Percentiles rank a stretch among this genome's conserved stretches.
Evolutionary conservation across 1,140 invertebrate species (phyloP).

Genomic region (Pogonognathellus flavescens): DNA sequence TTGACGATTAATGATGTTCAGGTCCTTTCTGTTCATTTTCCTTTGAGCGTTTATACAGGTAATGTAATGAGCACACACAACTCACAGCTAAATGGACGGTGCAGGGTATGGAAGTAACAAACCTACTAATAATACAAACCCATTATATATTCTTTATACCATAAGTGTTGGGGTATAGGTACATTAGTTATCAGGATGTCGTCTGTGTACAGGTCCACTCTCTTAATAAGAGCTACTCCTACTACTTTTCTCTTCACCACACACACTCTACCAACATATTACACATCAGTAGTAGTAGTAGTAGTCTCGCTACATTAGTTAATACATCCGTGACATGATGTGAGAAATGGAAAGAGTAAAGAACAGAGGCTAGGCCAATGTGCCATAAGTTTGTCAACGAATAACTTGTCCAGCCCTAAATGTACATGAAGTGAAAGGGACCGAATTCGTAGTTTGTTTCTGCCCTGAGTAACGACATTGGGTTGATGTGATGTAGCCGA

Average conservation of each 20-base stretch:
- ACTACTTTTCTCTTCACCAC: background rate
- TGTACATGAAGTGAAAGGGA: conserved; percentile 6
- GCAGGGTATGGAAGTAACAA: background rate
- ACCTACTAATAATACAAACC: too few species aligned
- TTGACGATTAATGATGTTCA: conserved; percentile 64
- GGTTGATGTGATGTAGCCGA: conserved; percentile 12
- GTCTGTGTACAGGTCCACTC: too few species aligned
- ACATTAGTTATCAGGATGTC: too few species aligned
- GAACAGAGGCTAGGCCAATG: background rate
- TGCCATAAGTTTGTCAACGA: conserved; percentile 41
- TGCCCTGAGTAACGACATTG: conserved; percentile 7
- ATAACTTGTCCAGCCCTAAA: conserved; percentile 24
- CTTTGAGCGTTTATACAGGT: conserved; percentile 15
- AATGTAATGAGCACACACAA: conserved; percentile 15
- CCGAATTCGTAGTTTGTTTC: conserved; percentile 45
- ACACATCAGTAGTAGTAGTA: background rate
- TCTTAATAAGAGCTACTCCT: background rate
- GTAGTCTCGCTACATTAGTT: conserved; percentile 15
- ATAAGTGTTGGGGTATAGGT: too few species aligned
- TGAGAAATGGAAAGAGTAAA: conserved; percentile 5
- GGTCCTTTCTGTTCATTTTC: conserved; percentile 36
- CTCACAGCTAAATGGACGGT: background rate
- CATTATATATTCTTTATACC: too few species aligned
- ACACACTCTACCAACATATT: background rate
- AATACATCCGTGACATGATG: conserved; percentile 28